Conservation (phyloP, 1,140 invertebrate species). For the Rhagoletis pomonella region DNA sequence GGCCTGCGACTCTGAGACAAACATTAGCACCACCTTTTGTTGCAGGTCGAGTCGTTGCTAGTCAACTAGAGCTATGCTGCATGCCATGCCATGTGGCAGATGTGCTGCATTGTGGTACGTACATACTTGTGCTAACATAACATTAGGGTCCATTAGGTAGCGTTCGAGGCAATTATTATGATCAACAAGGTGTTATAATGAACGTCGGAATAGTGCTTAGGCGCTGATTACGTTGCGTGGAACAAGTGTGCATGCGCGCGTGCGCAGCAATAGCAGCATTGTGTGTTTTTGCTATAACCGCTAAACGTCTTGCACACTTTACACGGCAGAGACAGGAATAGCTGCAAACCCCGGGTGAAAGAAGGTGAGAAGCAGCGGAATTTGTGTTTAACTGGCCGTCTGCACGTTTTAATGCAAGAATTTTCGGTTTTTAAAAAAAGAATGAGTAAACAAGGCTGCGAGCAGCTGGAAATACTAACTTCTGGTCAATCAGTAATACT, state of each 20-base stretch:
- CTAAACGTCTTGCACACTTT: too few relatives aligned
- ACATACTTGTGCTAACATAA: slow-evolving; percentile 41
- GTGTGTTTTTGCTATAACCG: too few relatives aligned
- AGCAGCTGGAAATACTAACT: slow-evolving; percentile 15
- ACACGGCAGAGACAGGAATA: too few relatives aligned
- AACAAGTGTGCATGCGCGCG: not conserved
- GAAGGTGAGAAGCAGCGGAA: too few relatives aligned
- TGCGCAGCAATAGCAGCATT: not conserved
- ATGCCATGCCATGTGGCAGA: not conserved
- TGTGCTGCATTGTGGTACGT: slow-evolving; percentile 53
- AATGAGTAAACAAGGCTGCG: too few relatives aligned
- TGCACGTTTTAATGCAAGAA: not conserved
- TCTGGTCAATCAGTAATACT: slow-evolving; percentile 2
- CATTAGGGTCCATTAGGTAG: slow-evolving; percentile 73
- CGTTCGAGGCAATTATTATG: slow-evolving; percentile 71
- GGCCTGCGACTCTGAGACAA: not conserved
- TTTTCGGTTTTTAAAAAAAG: not conserved
- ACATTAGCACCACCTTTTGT: not conserved
- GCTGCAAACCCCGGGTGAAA: too few relatives aligned
- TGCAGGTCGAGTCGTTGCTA: not conserved
- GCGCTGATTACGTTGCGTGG: not conserved
- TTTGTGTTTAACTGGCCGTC: too few relatives aligned
- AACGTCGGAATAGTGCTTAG: not conserved
- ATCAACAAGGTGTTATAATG: slow-evolving; percentile 72
- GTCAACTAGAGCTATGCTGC: not conserved